Base-by-base conservation (phyloP, 2,888 invertebrate genomes). In the Pseudanteris insignis region DNA sequence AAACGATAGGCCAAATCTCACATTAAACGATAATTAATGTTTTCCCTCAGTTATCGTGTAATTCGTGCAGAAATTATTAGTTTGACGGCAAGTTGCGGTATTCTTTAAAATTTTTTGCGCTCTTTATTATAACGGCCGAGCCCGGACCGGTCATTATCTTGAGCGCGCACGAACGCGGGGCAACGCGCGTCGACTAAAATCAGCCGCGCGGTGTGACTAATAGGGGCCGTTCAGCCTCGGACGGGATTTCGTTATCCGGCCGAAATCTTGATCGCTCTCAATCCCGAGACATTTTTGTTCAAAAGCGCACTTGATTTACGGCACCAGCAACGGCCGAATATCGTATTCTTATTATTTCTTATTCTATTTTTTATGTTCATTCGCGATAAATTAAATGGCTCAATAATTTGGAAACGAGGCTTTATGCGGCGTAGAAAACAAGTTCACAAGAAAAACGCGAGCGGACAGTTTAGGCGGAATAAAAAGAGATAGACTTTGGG, bases 171-270 rank as follows among this genome's bases (percentile, higher is more conserved):
- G 33, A 47, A 46, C 46, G 38, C 46, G 30, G 14, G 38, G 28
- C 44, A 15, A 6, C 33, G 14, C 11, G 13, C 25, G 24, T 32
- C 43, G 32, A 2, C 9, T 8, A 41, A 57, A 57, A 44, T 40
- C 38, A 48, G 51, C 54, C 54, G 60, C 46, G 43, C 51, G 40
- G 55, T 59, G 63, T 65, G 64, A 63, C 68, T 68, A 68, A 68
- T 68, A 68, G 65, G 66, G 32, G 57, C 47, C 26, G 37, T 47
- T 63, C 55, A 40, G 46, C 54, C 60, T 50, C 41, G 30, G 26
- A 46, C 13, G 54, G 40, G 54, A 46, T 55, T 46, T 55, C 28
- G 28, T 47, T 55, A 47, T 55, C 55, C 36, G 15, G n/a, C 21
- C 13, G 41, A 55, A 47, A 55, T 59, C 58, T 51, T 37, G 58